Conservation (phyloP, 2,888 invertebrate genomes). For the Nymphalis c-album region DNA sequence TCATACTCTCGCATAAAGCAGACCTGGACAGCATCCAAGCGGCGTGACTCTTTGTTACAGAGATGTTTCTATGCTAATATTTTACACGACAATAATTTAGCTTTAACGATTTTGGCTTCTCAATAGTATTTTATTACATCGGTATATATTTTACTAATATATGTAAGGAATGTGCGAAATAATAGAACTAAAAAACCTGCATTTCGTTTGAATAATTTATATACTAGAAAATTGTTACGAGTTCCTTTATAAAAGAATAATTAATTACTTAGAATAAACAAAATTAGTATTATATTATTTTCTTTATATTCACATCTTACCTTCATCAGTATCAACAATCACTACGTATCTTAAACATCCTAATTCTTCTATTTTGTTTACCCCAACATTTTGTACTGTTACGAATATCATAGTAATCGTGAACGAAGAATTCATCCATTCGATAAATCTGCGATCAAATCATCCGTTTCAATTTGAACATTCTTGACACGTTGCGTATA, state of each 20-base stretch:
- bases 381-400: neutral
- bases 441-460: slow-evolving; percentile 27
- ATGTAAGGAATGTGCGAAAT: no score
- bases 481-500: slow-evolving; percentile 33
- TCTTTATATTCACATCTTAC: no score
- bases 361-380: neutral
- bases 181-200: no score
- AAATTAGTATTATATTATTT: no score
- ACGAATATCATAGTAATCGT: neutral
- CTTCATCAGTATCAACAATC: no score
- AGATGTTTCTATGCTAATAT: slow-evolving; percentile 10
- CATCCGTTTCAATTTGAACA: slow-evolving; percentile 14
- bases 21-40: slow-evolving; percentile 29
- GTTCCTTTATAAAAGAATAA: no score
- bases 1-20: slow-evolving; percentile 17
- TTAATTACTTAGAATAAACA: no score
- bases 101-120: neutral
- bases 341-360: no score
- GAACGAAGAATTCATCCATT: slow-evolving; percentile 14
- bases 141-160: neutral
- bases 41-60: slow-evolving; percentile 12
- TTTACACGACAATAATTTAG: neutral
- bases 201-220: no score
- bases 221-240: no score
- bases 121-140: neutral